phyloP scores from a whole-genome alignment of 1,140 invertebrate genomes.

The Drosophila pallidifrons region DNA sequence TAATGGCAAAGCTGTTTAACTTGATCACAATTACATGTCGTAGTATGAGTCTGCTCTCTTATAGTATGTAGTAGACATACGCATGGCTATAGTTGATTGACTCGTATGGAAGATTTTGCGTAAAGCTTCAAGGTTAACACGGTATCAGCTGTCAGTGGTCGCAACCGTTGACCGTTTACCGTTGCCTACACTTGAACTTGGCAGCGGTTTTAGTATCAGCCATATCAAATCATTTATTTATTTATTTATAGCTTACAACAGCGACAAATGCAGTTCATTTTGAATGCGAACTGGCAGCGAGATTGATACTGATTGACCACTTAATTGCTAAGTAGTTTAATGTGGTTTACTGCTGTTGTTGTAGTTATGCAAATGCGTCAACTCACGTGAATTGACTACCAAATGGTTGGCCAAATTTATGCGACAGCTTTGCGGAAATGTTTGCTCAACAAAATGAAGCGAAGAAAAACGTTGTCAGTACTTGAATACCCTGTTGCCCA shows the following conservation, averaged over 20 bases:
- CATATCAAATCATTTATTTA: not conserved
- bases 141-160: constrained; percentile 28
- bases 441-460: constrained; percentile 20
- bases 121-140: constrained; percentile 62
- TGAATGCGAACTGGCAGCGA: constrained; percentile 1
- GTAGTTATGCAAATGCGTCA: constrained; percentile 57
- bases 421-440: constrained; percentile 60
- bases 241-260: constrained; percentile 6
- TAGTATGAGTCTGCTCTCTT: not conserved
- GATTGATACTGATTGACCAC: not conserved
- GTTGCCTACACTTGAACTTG: constrained; percentile 74
- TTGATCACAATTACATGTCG: constrained; percentile 34
- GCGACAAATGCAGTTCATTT: not conserved
- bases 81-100: constrained; percentile 59
- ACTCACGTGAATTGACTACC: constrained; percentile 64
- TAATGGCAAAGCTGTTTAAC: constrained; percentile 35
- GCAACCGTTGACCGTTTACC: constrained; percentile 36
- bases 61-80: not conserved
- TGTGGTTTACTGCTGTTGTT: not conserved
- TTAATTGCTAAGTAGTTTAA: constrained; percentile 5
- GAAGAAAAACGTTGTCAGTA: constrained; percentile 3
- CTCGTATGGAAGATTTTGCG: constrained; percentile 72
- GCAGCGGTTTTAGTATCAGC: constrained; percentile 12
- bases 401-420: constrained; percentile 49
- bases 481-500: constrained; percentile 4